These are phyloP conservation scores for Alca torda DNA, from an alignment of 2,797 vertebrate species.

Conservation along the genomic window DNA sequence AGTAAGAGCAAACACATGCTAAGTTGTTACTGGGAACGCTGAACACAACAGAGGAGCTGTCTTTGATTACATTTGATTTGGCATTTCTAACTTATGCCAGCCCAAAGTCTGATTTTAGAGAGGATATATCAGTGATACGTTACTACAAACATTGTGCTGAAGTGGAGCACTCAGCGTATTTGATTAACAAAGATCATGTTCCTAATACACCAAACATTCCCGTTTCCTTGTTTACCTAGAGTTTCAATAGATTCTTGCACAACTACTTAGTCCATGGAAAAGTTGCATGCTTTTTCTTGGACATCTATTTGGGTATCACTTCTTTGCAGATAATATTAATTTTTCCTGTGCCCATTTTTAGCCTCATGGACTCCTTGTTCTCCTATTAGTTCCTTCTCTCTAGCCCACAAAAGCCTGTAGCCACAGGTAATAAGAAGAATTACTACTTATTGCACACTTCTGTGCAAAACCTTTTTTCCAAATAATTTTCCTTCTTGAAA, in stretches of 20 bases:
- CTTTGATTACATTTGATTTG: background rate
- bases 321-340: background rate
- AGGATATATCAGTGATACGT: background rate
- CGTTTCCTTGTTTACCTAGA: background rate
- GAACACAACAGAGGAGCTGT: background rate
- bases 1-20: conserved; percentile 40
- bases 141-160: background rate
- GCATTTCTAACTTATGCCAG: background rate
- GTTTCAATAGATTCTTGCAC: background rate
- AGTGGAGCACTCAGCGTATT: background rate
- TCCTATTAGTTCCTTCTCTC: background rate
- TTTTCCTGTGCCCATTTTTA: background rate
- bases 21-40: background rate
- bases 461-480: background rate
- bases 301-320: background rate
- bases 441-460: background rate
- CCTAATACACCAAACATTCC: background rate
- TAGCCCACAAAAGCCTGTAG: background rate
- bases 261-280: background rate
- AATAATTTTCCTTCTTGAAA: background rate
- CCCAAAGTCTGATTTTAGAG: background rate
- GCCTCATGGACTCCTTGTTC: background rate
- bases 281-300: background rate
- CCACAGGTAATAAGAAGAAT: background rate
- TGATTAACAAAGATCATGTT: background rate